Evolutionary conservation across 2,888 invertebrate genomes (phyloP).

Genomic region (Sturmia bella): DNA sequence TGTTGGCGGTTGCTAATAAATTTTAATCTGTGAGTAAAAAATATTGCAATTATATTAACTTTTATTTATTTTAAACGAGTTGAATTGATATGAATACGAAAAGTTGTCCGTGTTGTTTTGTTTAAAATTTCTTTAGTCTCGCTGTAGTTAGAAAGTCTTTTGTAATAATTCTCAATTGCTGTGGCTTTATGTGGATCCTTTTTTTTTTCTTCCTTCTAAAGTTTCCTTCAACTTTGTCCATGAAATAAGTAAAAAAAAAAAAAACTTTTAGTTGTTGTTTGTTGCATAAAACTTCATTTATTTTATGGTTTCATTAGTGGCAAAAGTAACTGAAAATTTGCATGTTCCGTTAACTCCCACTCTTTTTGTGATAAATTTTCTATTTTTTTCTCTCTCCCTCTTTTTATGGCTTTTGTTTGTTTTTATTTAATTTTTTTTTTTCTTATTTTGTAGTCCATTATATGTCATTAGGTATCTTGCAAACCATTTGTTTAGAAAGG

Average conservation of each 20-base stretch:
- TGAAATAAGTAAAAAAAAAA: conserved; percentile 34
- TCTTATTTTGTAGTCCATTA: conserved; percentile 10
- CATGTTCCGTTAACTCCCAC: conserved; percentile 53
- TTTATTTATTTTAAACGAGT: background rate
- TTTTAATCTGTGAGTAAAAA: too few species aligned
- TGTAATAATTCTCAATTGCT: conserved; percentile 63
- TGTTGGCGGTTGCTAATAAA: too few species aligned
- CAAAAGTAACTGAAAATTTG: conserved; percentile 60
- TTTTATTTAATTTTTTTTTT: background rate
- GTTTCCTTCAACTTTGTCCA: conserved; percentile 47
- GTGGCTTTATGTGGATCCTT: conserved; percentile 26
- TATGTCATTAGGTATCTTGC: conserved; percentile 46
- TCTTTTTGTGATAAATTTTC: conserved; percentile 5
- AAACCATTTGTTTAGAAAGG: conserved; percentile 63
- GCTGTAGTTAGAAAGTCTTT: conserved; percentile 44
- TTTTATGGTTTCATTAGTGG: conserved; percentile 67
- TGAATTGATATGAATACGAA: conserved; percentile 24
- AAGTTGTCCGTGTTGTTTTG: background rate
- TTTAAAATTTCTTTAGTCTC: conserved; percentile 8
- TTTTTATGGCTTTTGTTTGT: background rate
- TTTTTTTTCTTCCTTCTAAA: conserved; percentile 14
- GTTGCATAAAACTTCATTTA: conserved; percentile 67
- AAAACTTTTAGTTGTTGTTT: conserved; percentile 48
- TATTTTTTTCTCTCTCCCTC: background rate
- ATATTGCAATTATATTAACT: too few species aligned